Evolutionary conservation across 2,888 invertebrate species (phyloP).

Genomic region (Coecobrya sp.): DNA sequence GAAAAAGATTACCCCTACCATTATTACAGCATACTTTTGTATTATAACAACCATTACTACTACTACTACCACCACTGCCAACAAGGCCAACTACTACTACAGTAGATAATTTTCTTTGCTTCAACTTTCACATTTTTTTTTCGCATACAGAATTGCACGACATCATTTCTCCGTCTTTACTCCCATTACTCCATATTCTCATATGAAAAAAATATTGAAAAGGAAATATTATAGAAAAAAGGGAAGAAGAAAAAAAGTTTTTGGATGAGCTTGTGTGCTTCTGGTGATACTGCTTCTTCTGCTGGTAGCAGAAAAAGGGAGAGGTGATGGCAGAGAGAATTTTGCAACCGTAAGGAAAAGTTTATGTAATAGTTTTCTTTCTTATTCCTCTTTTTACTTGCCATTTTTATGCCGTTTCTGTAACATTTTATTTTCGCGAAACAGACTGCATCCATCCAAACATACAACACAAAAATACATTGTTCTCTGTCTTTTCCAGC

Average conservation of each 20-base stretch:
- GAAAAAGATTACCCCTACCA: neutral
- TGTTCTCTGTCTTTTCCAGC: neutral
- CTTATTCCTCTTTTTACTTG: neutral
- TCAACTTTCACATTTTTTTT: conserved; percentile 64
- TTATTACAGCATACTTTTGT: neutral
- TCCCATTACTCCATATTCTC: conserved; percentile 2
- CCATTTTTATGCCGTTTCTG: neutral
- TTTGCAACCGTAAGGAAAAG: conserved; percentile 1
- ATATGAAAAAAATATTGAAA: conserved; percentile 1
- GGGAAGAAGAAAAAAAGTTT: neutral
- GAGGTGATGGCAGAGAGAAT: conserved; percentile 14
- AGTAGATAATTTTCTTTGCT: conserved; percentile 39
- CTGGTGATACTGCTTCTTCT: neutral
- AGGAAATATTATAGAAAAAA: neutral
- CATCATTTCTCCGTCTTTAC: neutral
- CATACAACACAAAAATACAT: neutral
- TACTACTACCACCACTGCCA: conserved; percentile 12
- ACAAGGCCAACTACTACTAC: conserved; percentile 11
- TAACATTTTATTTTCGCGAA: too few relatives aligned
- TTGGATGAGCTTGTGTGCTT: neutral
- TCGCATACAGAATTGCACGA: neutral
- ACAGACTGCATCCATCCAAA: neutral
- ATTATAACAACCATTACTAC: neutral
- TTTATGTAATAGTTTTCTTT: conserved; percentile 15
- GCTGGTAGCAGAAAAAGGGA: neutral